These are phyloP conservation scores for Penelope pileata DNA, from an alignment of 2,113 vertebrate genomes.

Conservation along the genomic window DNA sequence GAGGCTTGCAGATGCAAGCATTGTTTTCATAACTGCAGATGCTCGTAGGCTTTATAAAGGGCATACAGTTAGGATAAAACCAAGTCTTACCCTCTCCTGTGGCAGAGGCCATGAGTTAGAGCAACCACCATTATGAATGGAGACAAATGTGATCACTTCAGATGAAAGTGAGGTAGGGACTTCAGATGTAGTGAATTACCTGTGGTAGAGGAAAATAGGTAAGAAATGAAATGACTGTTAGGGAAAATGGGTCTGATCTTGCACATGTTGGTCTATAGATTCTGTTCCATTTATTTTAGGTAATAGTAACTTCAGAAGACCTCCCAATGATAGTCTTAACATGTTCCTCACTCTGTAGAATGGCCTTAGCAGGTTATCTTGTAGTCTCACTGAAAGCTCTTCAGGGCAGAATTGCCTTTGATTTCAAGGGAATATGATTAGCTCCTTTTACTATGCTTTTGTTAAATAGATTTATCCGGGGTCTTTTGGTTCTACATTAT, in stretches of 20 bases:
- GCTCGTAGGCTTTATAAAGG: neutral
- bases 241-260: neutral
- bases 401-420: neutral
- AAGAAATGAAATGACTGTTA: neutral
- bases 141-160: neutral
- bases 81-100: neutral
- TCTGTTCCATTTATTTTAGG: neutral
- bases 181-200: neutral
- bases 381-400: neutral
- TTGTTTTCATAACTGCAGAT: neutral
- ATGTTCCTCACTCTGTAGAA: neutral
- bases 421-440: neutral
- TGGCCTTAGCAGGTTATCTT: neutral
- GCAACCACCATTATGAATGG: neutral
- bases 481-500: neutral
- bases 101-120: neutral
- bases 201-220: neutral
- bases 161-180: too few species aligned
- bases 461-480: neutral
- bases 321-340: neutral
- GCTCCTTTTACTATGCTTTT: neutral
- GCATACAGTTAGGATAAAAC: neutral
- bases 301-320: neutral
- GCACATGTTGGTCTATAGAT: neutral
- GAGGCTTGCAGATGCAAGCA: neutral